Percentiles rank a stretch among this genome's conserved stretches.
These are phyloP conservation scores for Unio delphinus DNA, from an alignment of 2,888 invertebrate species.

Conservation along the genomic window DNA sequence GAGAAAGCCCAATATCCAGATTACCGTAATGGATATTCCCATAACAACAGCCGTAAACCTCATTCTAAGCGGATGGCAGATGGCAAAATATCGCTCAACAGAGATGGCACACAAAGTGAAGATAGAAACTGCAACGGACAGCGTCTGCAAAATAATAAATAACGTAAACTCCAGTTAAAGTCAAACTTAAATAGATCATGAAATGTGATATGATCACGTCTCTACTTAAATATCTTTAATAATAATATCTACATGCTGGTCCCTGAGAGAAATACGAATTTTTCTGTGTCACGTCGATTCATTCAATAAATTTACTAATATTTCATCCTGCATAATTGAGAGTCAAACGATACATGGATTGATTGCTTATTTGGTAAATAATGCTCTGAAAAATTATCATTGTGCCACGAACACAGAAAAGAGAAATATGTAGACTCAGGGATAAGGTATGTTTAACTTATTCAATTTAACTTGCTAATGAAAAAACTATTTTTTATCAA, in stretches of 20 bases:
- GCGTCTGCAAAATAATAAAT: slow-evolving; percentile 79
- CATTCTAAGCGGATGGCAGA: slow-evolving; percentile 90
- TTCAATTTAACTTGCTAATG: no score
- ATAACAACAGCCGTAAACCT: slow-evolving; percentile 87
- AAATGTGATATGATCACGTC: neutral
- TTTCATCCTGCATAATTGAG: no score
- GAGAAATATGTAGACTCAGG: no score
- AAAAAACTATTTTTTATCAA: no score
- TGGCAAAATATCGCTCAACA: slow-evolving; percentile 95
- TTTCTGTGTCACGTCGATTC: neutral
- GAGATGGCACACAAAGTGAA: slow-evolving; percentile 93
- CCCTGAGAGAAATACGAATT: no score
- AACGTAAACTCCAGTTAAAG: slow-evolving; percentile 1
- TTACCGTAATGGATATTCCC: slow-evolving; percentile 84
- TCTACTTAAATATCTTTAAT: neutral
- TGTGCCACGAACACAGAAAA: no score
- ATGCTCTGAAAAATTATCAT: no score
- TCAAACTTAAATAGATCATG: slow-evolving; percentile 3
- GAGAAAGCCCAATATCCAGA: slow-evolving; percentile 84
- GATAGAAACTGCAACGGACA: slow-evolving; percentile 92
- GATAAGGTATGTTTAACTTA: no score
- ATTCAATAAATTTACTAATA: no score
- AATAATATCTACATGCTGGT: neutral
- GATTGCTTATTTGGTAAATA: no score
- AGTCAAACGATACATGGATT: no score